These are phyloP conservation scores for Pseudoatta argentina DNA, from an alignment of 1,140 invertebrate genomes.

Conservation along the genomic window DNA sequence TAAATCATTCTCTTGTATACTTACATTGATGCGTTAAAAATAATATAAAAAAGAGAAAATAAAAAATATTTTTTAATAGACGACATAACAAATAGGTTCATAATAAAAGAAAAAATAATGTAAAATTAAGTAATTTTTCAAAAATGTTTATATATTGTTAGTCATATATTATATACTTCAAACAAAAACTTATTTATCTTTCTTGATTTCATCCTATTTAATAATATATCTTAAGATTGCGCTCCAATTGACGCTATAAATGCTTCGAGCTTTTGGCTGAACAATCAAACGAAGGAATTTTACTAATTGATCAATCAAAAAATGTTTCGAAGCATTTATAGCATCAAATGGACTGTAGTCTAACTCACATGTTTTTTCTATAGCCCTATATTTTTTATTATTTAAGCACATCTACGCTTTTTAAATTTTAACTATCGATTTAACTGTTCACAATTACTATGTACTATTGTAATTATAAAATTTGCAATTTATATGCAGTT, in stretches of 20 bases:
- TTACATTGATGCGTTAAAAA: background rate
- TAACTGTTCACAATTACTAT: background rate
- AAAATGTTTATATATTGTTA: background rate
- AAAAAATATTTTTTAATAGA: background rate
- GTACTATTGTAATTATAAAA: background rate
- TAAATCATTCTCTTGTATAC: background rate
- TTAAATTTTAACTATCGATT: background rate
- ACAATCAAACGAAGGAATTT: too few relatives aligned
- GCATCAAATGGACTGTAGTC: too few relatives aligned
- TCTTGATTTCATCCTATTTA: background rate
- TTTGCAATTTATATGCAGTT: constrained; percentile 28
- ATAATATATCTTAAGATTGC: background rate
- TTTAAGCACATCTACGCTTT: background rate
- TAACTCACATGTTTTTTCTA: background rate
- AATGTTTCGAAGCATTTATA: too few relatives aligned
- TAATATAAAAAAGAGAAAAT: background rate
- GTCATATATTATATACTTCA: too few relatives aligned
- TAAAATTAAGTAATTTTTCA: background rate
- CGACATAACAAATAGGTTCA: background rate
- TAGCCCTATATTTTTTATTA: background rate
- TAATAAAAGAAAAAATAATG: background rate
- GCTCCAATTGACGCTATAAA: too few relatives aligned
- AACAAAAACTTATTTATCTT: too few relatives aligned
- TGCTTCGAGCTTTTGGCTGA: too few relatives aligned
- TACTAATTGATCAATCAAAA: too few relatives aligned